These are phyloP conservation scores for Dermatemys mawii DNA, from an alignment of 2,113 vertebrate genomes.

Conservation along the genomic window DNA sequence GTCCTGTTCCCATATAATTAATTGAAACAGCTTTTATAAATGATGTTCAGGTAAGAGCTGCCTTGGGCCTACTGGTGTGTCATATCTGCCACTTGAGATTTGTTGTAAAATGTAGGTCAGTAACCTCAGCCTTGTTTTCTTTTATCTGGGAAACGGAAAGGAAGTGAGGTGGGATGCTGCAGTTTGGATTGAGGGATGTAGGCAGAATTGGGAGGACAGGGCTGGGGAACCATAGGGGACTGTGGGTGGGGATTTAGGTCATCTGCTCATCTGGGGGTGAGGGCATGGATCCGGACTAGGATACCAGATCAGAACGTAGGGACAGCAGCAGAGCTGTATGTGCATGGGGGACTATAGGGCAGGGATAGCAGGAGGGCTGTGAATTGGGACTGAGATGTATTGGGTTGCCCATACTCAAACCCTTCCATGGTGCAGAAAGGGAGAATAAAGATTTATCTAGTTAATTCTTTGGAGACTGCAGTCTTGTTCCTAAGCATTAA, in stretches of 20 bases:
- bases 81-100: too few relatives aligned
- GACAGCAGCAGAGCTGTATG: not conserved
- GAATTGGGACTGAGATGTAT: not conserved
- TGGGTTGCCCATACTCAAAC: not conserved
- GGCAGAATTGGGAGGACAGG: too few relatives aligned
- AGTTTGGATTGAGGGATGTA: too few relatives aligned
- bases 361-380: not conserved
- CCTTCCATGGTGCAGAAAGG: not conserved
- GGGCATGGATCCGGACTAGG: not conserved
- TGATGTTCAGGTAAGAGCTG: not conserved
- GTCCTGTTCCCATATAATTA: not conserved
- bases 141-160: not conserved
- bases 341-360: not conserved
- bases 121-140: not conserved
- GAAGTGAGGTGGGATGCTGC: too few relatives aligned
- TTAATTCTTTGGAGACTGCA: not conserved
- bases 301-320: not conserved
- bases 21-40: too few relatives aligned
- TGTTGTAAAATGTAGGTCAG: too few relatives aligned
- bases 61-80: not conserved
- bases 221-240: not conserved
- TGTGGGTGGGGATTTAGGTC: not conserved
- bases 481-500: not conserved
- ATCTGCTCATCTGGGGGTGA: not conserved
- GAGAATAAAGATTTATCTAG: not conserved